Evolutionary conservation across 1,140 invertebrate species (phyloP).

Genomic region (roundworm (Caenorhabditis elegans)): DNA sequence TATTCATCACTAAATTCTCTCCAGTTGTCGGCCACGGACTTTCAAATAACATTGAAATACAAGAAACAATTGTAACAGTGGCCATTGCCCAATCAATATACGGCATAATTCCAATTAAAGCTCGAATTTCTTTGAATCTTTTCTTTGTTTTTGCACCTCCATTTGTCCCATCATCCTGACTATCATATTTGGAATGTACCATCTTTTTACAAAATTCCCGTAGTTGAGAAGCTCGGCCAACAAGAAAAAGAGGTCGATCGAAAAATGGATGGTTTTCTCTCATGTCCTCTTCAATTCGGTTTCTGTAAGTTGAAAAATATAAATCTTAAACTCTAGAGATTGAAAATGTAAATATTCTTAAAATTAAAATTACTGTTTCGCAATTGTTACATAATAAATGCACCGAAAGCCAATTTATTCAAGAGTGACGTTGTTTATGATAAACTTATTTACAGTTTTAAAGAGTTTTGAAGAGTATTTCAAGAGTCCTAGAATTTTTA

Average conservation of each 20-base stretch:
- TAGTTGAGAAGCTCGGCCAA: slow-evolving; percentile 83
- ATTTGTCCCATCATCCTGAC: slow-evolving; percentile 88
- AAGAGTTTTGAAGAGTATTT: no score
- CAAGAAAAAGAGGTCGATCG: slow-evolving; percentile 92
- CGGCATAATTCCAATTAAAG: slow-evolving; percentile 83
- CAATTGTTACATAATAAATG: no score
- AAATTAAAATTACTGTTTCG: no score
- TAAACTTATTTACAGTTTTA: no score
- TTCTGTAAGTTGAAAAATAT: no score
- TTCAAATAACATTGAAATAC: slow-evolving; percentile 98
- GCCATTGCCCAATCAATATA: slow-evolving; percentile 99
- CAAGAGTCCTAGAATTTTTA: no score
- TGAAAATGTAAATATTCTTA: no score
- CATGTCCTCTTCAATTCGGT: slow-evolving; percentile 76
- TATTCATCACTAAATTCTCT: slow-evolving; percentile 63
- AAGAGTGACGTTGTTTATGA: no score
- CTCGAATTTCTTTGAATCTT: slow-evolving; percentile 44
- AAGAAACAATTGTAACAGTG: slow-evolving; percentile 90
- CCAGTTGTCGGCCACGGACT: slow-evolving; percentile 71
- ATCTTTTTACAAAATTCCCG: slow-evolving; percentile 90
- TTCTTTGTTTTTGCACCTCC: slow-evolving; percentile 35
- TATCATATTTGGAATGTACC: slow-evolving; percentile 92
- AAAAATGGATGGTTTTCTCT: slow-evolving; percentile 98
- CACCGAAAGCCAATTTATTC: no score
- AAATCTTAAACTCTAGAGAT: no score